Conservation (phyloP, 2,797 vertebrate genomes). For the Benthosema pterotum region DNA sequence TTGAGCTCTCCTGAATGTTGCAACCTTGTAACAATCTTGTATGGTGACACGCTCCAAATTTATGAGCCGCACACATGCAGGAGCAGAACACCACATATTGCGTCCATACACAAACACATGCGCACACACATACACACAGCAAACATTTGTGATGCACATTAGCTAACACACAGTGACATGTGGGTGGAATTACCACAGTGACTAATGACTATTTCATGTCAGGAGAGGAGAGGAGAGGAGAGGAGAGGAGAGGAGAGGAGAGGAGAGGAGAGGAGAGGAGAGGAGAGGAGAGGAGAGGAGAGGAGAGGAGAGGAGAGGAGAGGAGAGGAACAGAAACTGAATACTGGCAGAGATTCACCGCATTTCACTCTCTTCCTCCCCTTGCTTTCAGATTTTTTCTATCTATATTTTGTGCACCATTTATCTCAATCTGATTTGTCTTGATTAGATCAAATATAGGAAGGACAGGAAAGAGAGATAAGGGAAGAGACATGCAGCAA, state of each 20-base stretch:
- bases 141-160: constrained; percentile 66
- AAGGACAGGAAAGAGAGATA: too few relatives aligned
- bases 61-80: too few relatives aligned
- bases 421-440: too few relatives aligned
- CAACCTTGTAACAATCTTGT: too few relatives aligned
- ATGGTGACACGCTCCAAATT: too few relatives aligned
- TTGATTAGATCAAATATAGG: too few relatives aligned
- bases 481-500: too few relatives aligned
- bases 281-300: constrained; percentile 29
- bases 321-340: constrained; percentile 42
- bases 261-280: constrained; percentile 40
- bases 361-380: constrained; percentile 4
- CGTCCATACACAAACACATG: constrained; percentile 14
- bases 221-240: constrained; percentile 50
- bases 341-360: constrained; percentile 27
- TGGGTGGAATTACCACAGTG: constrained; percentile 65
- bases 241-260: constrained; percentile 33
- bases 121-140: constrained; percentile 17
- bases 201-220: constrained; percentile 79
- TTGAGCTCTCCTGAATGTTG: too few relatives aligned
- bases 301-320: constrained; percentile 40
- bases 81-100: too few relatives aligned
- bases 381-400: neutral
- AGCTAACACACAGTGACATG: constrained; percentile 71
- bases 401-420: neutral